phyloP scores from a whole-genome alignment of 2,113 vertebrate genomes.

The Chloroceryle aenea region DNA sequence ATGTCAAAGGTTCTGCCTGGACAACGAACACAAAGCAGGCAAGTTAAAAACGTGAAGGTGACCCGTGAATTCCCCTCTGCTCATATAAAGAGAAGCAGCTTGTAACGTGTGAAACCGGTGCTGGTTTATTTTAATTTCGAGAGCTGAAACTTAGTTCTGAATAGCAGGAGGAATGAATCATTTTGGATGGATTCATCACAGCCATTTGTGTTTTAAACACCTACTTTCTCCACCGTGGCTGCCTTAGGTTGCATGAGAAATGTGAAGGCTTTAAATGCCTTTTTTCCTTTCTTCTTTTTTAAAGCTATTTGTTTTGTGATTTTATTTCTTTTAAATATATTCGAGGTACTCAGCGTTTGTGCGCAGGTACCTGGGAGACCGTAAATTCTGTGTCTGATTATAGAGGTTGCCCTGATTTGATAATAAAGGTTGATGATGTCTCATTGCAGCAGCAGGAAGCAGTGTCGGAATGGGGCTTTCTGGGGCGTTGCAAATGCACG shows the following conservation, averaged over 20 bases:
- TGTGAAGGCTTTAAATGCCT: neutral
- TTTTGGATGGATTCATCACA: conserved; percentile 44
- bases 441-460: neutral
- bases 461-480: accelerated
- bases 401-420: neutral
- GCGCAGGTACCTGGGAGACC: neutral
- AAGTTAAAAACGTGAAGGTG: neutral
- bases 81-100: neutral
- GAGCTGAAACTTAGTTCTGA: neutral
- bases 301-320: neutral
- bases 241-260: neutral
- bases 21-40: neutral
- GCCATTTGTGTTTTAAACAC: conserved; percentile 15
- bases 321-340: neutral
- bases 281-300: neutral
- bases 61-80: accelerated
- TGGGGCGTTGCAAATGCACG: accelerated
- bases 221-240: neutral
- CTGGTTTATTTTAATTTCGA: neutral
- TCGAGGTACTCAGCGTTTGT: neutral
- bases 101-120: neutral
- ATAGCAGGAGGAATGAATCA: conserved; percentile 35
- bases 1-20: accelerated
- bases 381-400: neutral
- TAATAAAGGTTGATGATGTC: neutral